Evolutionary conservation across 2,113 vertebrate species (phyloP), one percentile per base, ranked within the genome.

Genomic region (Craseonycteris thonglongyai): DNA sequence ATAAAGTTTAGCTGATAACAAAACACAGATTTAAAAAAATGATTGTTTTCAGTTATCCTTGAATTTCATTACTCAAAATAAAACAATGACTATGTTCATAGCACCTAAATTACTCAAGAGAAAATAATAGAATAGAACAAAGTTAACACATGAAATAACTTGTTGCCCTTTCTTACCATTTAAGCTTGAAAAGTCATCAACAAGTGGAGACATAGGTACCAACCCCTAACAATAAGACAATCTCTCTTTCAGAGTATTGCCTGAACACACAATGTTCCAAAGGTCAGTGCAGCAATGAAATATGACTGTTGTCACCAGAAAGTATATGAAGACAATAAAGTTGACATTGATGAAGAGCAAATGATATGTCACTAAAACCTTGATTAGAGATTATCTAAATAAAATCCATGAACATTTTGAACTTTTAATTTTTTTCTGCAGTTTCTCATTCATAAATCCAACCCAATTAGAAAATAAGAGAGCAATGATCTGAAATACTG

Each of bases 311-410:
- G 90, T 97, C 90, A 89, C n/a, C 5, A 74, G 40, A 93, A 5
- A 91, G 6, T 76, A 88, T 76, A 88, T 13, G 63, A 78, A 93
- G 92, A 96, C 45, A 63, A 83, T 6, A 33, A 74, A 58, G 24
- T 1, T 95, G 90, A 95, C 69, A 61, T 33, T 94, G 95, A 95
- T 91, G 90, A 95, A 96, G 72, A 97, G 42, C n/a, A 93, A 90
- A 61, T 80, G 71, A 18, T 40, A 38, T 80, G 80, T 74, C 88
- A 66, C 66, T 66, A 35, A 65, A 86, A 96, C 26, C 68, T 94
- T 96, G 56, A 76, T 59, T 38, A 68, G 85, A 85, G 42, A 81
- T 72, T 74, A 38, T 81, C 47, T 85, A 92, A 96, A 88, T 85
- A 87, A 97, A 96, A 95, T 54, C 59, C 40, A 63, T 56, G 74